A percentile compares a stretch with the other conserved stretches of the same genome.
Evolutionary conservation across 2,888 invertebrate genomes (phyloP).

Genomic region (Tanaodytes sp.): DNA sequence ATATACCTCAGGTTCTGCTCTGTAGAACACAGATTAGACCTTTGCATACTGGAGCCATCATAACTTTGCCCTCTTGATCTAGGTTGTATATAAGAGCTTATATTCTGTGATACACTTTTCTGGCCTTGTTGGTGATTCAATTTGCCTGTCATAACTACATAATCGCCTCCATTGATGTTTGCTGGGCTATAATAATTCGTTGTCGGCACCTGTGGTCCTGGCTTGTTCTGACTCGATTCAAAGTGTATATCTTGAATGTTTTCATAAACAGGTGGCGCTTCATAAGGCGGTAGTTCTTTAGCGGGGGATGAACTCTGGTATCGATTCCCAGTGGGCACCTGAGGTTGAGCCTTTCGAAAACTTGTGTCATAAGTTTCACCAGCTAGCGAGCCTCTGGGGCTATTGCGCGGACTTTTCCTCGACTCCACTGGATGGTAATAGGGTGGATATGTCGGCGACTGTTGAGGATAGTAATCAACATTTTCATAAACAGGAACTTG

Average conservation of each 20-base stretch:
- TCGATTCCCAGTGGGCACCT: conserved; percentile 80
- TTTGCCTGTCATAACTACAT: conserved; percentile 88
- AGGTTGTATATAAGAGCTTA: conserved; percentile 57
- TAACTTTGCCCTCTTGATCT: conserved; percentile 66
- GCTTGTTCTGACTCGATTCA: conserved; percentile 66
- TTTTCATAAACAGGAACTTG: conserved; percentile 84
- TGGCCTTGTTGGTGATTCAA: conserved; percentile 60
- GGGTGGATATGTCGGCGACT: conserved; percentile 75
- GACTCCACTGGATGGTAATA: conserved; percentile 77
- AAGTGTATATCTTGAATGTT: conserved; percentile 77
- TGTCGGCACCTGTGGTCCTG: conserved; percentile 73
- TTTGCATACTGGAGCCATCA: conserved; percentile 63
- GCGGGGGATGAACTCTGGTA: conserved; percentile 76
- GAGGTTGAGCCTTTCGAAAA: conserved; percentile 86
- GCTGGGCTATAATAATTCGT: conserved; percentile 74
- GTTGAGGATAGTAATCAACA: conserved; percentile 83
- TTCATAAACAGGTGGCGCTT: conserved; percentile 78
- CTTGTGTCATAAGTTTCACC: conserved; percentile 73
- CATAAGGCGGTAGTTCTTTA: conserved; percentile 75
- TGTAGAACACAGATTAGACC: conserved; percentile 48
- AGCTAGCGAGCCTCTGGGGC: conserved; percentile 69
- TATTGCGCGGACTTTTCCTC: conserved; percentile 72
- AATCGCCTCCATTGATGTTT: conserved; percentile 83
- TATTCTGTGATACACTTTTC: conserved; percentile 58
- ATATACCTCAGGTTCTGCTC: neutral